A percentile compares a stretch with the other conserved stretches of the same genome.
Conservation (phyloP, 2,797 vertebrate species). For the Aulostomus chinensis region DNA sequence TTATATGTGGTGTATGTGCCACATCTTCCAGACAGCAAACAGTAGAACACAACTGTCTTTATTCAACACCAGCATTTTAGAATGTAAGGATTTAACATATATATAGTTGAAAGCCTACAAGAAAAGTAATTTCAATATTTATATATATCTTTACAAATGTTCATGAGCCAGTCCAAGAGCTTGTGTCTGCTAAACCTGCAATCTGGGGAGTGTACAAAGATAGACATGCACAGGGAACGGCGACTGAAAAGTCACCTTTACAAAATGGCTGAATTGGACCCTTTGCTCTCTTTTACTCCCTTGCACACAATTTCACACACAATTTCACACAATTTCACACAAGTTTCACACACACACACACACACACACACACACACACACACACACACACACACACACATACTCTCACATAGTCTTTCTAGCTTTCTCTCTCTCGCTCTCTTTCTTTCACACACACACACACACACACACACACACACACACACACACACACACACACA, state of each 20-base stretch:
- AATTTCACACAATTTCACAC: too few relatives aligned
- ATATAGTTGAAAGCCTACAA: slow-evolving; percentile 84
- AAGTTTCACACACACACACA: too few relatives aligned
- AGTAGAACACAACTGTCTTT: slow-evolving; percentile 85
- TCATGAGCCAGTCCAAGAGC: slow-evolving; percentile 70
- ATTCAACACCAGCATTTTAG: slow-evolving; percentile 83
- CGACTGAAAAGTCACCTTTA: slow-evolving; percentile 73
- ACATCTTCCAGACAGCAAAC: slow-evolving; percentile 50
- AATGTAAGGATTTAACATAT: slow-evolving; percentile 83
- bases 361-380: too few relatives aligned
- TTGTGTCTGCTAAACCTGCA: slow-evolving; percentile 61
- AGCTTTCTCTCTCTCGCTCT: slow-evolving; percentile 6
- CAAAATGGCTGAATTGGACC: slow-evolving; percentile 80
- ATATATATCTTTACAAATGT: slow-evolving; percentile 88
- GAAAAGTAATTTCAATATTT: slow-evolving; percentile 88
- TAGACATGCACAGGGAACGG: slow-evolving; percentile 83
- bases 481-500: slow-evolving; percentile 7
- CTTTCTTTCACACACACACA: slow-evolving; percentile 5
- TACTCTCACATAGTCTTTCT: too few relatives aligned
- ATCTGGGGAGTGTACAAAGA: slow-evolving; percentile 80
- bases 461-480: slow-evolving; percentile 1
- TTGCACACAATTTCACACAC: too few relatives aligned
- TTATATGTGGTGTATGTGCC: slow-evolving; percentile 9
- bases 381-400: too few relatives aligned
- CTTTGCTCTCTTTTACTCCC: slow-evolving; percentile 41